phyloP scores from a whole-genome alignment of 92 coral and sea anemone species.

The Porites divaricata region DNA sequence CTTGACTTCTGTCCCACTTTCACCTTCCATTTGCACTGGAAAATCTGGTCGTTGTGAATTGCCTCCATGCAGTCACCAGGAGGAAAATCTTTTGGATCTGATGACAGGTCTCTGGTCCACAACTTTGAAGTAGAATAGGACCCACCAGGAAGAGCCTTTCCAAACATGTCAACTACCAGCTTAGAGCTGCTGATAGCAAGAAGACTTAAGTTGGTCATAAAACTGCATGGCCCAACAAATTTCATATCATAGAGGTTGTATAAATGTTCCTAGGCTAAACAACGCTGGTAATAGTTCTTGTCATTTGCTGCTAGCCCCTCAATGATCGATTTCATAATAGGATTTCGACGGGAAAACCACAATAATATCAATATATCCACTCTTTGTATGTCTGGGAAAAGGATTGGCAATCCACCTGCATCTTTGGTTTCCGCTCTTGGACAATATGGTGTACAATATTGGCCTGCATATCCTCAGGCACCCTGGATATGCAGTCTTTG shows the following conservation, averaged over 20 bases:
- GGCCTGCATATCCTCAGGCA: no score
- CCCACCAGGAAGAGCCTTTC: constrained; percentile 22
- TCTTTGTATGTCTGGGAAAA: not conserved
- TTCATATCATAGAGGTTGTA: constrained; percentile 4
- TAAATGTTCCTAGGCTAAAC: constrained; percentile 3
- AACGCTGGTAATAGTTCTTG: not conserved
- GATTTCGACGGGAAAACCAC: not conserved
- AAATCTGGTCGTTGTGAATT: constrained; percentile 35
- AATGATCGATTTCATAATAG: not conserved
- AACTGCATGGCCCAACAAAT: constrained; percentile 10
- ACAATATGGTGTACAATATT: no score
- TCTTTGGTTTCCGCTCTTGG: no score
- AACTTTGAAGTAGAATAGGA: constrained; percentile 3
- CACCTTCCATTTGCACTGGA: constrained; percentile 37
- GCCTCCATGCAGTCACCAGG: constrained; percentile 30
- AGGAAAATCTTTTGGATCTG: not conserved
- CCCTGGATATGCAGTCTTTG: no score
- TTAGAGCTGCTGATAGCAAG: constrained; percentile 16
- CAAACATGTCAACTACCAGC: constrained; percentile 16
- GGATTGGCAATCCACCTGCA: no score
- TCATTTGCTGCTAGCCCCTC: not conserved
- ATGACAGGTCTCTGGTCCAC: not conserved
- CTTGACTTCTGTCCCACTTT: constrained; percentile 26
- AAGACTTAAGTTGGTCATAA: constrained; percentile 3
- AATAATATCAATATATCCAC: not conserved